Base-by-base conservation (phyloP, 1,140 invertebrate genomes). In the Drosophila chauvacae region DNA sequence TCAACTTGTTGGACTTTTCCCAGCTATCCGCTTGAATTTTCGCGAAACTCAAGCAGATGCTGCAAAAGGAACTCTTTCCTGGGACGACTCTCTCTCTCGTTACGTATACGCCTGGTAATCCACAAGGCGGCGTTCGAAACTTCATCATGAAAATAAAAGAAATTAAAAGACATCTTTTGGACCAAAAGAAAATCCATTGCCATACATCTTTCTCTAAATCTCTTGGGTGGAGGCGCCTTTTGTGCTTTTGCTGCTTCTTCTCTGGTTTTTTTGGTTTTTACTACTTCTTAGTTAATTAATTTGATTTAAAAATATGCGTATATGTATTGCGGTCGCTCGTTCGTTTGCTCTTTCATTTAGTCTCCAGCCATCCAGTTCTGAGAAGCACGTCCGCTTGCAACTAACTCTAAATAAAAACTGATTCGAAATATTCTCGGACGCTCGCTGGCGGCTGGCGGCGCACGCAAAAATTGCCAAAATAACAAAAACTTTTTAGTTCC, bases 281-380 rank as follows among this genome's bases (percentile, higher is more conserved):
- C 82, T 85, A 88, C 75, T 83, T 79, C 85, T 66, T 79, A 69
- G 60, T 77, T 79, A 77, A 77, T 86, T 88, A 80, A 84, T 88
- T 81, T 84, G 64, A 70, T 90, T 90, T 90, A 81, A 85, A 85
- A 90, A 69, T 88, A 88, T 86, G 66, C 78, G 60, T 85, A 74
- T 81, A 70, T 81, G 50, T 81, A 75, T 82, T 86, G 83, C 83
- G 72, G 76, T 87, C 83, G 83, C 75, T 77, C 86, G 84, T 77
- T 80, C 77, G 68, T 74, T 90, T 79, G 57, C 73, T 77, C 68
- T 68, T 75, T 81, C 71, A 62, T 81, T 90, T 85, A 66, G 81
- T 91, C 83, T 92, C 92, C 92, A 93, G 92, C 92, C 92, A 93
- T 92, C 92, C 87, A 92, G 90, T 87, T 80, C 4, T 66, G 76